Evolutionary conservation across 2,888 invertebrate genomes (phyloP), one percentile per base, ranked within the genome.

Genomic region (Biston stratarius): DNA sequence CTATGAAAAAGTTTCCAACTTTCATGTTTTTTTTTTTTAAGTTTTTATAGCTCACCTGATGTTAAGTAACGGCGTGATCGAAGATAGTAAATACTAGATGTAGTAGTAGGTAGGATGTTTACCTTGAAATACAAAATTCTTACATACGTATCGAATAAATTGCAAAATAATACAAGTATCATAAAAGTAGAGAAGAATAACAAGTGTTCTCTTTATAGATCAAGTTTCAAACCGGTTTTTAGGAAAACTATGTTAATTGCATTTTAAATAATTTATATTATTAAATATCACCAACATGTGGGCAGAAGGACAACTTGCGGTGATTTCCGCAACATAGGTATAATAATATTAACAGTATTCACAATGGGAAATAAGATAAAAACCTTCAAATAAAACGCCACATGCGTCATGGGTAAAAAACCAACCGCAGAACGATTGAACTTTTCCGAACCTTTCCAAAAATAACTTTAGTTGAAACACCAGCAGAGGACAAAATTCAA

Each of bases 191-290:
- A 33, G 11, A 7, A 24, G 8, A 55, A 42, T 24, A 42, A n/a
- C n/a, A n/a, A n/a, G n/a, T n/a, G n/a, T n/a, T n/a, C n/a, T 0
- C 7, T 24, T 6, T 42, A 42, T n/a, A 10, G 24, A 12, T 55
- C 42, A 42, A 55, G 55, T 42, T 55, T 24, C 24, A 34, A 61
- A 45, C 52, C 14, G 36, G 61, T 45, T 61, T 38, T 61, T 36
- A 36, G 52, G 52, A 12, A 61, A 61, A 53, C 33, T 53, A 45
- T 24, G 52, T n/a, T 12, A 6, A 40, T 53, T 52, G 44, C 40
- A 42, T 24, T 8, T 42, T 42, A 12, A 24, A 55, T 55, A 7
- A 14, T 15, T 14, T 52, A 52, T 15, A 52, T 10, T 38, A 52
- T 10, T 38, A 52, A 38, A 36, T 52, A 52, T 36, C 15, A 6